Conservation (phyloP, 2,797 vertebrate genomes). For the Diplodus sargus region DNA sequence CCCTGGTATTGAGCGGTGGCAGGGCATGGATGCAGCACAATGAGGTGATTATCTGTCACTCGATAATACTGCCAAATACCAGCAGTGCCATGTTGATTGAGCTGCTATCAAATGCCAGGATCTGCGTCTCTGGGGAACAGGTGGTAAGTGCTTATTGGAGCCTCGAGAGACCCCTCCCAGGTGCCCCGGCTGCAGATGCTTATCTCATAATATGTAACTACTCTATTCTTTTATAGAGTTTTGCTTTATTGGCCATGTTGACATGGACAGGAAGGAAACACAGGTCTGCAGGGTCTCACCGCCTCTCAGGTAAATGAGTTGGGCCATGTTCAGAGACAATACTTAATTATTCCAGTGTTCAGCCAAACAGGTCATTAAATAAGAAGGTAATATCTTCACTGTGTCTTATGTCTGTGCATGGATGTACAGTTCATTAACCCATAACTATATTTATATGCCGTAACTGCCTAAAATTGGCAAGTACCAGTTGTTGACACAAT, state of each 20-base stretch:
- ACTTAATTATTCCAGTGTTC: neutral
- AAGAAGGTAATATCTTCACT: neutral
- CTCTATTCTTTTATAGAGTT: neutral
- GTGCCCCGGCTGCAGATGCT: conserved; percentile 17
- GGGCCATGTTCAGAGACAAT: conserved; percentile 1
- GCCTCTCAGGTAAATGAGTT: neutral
- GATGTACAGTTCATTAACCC: neutral
- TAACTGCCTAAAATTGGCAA: neutral
- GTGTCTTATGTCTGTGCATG: neutral
- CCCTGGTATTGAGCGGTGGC: conserved; percentile 44
- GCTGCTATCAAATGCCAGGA: conserved; percentile 71
- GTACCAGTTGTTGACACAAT: neutral
- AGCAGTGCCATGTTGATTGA: conserved; percentile 67
- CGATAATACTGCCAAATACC: conserved; percentile 72
- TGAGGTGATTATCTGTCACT: conserved; percentile 76
- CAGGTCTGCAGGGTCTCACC: neutral
- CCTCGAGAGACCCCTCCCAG: conserved; percentile 3
- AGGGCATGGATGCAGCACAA: conserved; percentile 67
- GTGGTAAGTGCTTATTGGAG: conserved; percentile 64
- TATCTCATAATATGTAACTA: conserved; percentile 40
- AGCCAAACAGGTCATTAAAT: neutral
- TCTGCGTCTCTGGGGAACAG: conserved; percentile 63
- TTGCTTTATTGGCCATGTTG: neutral
- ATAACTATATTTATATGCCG: neutral
- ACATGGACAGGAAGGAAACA: neutral